A percentile compares a stretch with the other conserved stretches of the same genome.
Conservation (phyloP, 2,113 vertebrate species). For the Trichechus manatus region DNA sequence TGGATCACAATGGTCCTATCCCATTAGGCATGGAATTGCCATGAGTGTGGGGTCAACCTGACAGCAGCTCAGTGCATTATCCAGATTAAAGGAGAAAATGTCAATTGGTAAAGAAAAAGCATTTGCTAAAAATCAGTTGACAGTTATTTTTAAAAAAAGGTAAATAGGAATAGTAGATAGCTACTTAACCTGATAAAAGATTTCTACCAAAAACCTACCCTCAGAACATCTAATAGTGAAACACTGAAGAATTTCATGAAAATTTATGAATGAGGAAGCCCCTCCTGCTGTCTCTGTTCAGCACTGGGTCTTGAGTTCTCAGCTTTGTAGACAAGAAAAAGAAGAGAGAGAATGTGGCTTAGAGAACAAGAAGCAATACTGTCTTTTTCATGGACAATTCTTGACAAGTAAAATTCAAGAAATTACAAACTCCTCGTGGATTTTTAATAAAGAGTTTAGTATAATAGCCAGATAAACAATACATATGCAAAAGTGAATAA, state of each 20-base stretch:
- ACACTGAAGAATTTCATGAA: background rate
- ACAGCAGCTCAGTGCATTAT: background rate
- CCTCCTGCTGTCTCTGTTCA: background rate
- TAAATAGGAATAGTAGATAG: background rate
- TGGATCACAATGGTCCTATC: too few relatives aligned
- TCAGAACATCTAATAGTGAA: background rate
- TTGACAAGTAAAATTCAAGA: background rate
- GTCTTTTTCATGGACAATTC: background rate
- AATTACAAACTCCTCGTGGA: background rate
- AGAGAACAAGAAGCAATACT: conserved; percentile 19
- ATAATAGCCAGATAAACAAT: background rate
- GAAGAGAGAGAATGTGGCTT: background rate
- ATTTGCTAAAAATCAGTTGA: conserved; percentile 20
- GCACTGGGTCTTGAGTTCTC: background rate
- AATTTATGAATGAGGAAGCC: background rate
- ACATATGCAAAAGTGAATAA: background rate
- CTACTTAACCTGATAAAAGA: background rate
- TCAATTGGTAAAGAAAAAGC: conserved; percentile 13
- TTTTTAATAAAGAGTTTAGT: background rate
- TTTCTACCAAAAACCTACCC: background rate
- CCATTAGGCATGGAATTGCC: too few relatives aligned
- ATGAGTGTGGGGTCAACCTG: too few relatives aligned
- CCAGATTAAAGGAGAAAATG: conserved; percentile 43
- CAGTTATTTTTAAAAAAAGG: background rate
- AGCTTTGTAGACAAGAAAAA: background rate